Base-by-base conservation (phyloP, 2,113 vertebrate species). In the Gorsachius goisagi region DNA sequence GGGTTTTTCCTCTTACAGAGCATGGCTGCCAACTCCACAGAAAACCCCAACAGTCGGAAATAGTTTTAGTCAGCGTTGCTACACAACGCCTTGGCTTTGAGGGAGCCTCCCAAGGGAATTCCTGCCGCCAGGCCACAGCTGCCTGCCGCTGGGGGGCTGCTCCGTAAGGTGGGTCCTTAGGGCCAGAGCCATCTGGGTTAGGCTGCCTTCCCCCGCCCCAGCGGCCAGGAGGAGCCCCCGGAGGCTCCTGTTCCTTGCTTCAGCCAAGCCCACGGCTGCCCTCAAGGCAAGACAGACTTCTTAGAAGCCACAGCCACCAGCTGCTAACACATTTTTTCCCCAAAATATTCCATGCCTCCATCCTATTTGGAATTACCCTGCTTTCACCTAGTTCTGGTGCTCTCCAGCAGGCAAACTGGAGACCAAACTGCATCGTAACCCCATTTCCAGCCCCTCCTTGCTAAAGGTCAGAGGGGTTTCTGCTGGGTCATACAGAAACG, bases 121-220 rank as follows among this genome's bases (percentile, higher is more conserved):
- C 8, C 19, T 68, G 2, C 45, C 28, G 32, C 49, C 59, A 69
- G 63, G 73, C 56, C 28, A 9, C 52, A 41, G 72, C n/a, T 12
- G 59, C 9, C 52, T 39, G 4, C 47, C 2, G 8, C 72, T n/a
- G 18, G 0, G 0, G 27, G 27, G 32, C 13, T 30, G 9, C 55
- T 18, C 2, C 0, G 15, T 56, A 24, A 55, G 37, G 12, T 4
- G 2, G 47, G 58, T 37, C 1, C 9, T 22, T 5, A 26, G 74
- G 44, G 27, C 26, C 26, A 26, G 74, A 49, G 27, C 26, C 26
- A 23, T 14, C 62, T 41, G 66, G 56, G n/a, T 66, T 50, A 9
- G 21, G 39, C 37, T 15, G 41, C 6, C 13, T 50, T 72, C 26
- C 27, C 30, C 15, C 35, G 8, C 4, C 2, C 26, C 45, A 7